Base-by-base conservation (phyloP, 2,797 vertebrate genomes). In the Pitangus sulphuratus region DNA sequence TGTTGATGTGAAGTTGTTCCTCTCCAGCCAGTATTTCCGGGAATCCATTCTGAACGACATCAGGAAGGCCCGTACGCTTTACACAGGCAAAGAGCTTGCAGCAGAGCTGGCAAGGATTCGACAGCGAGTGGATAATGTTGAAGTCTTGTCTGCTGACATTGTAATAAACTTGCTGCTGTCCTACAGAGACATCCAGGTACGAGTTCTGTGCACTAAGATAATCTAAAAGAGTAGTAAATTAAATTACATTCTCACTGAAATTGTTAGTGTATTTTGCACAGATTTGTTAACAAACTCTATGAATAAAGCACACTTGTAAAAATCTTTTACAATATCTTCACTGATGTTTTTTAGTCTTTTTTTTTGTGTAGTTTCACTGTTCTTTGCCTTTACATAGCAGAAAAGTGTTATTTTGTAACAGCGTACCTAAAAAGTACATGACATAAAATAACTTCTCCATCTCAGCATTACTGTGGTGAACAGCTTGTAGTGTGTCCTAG, bases 141-240 rank as follows among this genome's bases (percentile, higher is more conserved):
- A 99, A 98, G 99, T 99, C 95, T 97, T 99, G 92, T 99, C 99
- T 35, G 98, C 99, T 33, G 99, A 99, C 95, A 99, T 99, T 45
- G 98, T 99, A 87, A 99, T 99, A 97, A 99, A 99, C 96, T 98
- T 99, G 89, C 98, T 99, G 76, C 98, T 99, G 96, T 99, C 99
- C 17, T 99, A 99, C 98, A 98, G 99, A 97, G 99, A 99, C 96
- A 99, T 99, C 92, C 99, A 99, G 99, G 99, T 99, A 97, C 84
- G 95, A 84, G 54, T 68, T 40, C 25, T 17, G 6, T 86, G 45
- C 28, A 57, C 47, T 54, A 13, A 78, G 16, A 21, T 78, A 3
- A n/a, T 75, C 33, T 53, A 47, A 65, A 78, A 3, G 9, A 15
- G 21, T 4, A 31, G 4, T 39, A 35, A 85, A 80, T 57, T 26